Conservation (phyloP, 2,888 invertebrate species). For the Pterostichus niger region DNA sequence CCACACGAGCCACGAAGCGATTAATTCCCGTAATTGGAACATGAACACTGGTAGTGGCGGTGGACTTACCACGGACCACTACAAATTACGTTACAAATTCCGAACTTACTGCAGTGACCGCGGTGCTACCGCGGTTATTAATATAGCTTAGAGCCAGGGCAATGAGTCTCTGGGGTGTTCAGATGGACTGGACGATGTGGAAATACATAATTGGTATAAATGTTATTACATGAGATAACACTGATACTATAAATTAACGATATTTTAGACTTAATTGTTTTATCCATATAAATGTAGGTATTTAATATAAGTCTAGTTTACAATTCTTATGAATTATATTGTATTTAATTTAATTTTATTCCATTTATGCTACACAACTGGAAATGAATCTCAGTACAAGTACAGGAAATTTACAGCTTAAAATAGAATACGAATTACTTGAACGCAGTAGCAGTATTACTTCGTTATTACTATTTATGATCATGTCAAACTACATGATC, state of each 20-base stretch:
- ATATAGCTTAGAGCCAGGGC: slow-evolving; percentile 22
- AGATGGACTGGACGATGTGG: background rate
- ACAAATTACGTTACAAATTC: slow-evolving; percentile 53
- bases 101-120: slow-evolving; percentile 28
- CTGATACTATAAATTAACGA: background rate
- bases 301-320: too few relatives aligned
- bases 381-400: too few relatives aligned
- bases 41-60: slow-evolving; percentile 6
- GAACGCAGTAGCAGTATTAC: too few relatives aligned
- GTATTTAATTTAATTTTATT: too few relatives aligned
- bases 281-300: too few relatives aligned
- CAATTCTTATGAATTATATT: too few relatives aligned
- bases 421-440: too few relatives aligned
- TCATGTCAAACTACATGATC: too few relatives aligned
- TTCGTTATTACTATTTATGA: too few relatives aligned
- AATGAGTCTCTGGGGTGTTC: slow-evolving; percentile 14
- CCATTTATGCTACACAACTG: too few relatives aligned
- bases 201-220: background rate
- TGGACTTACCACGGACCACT: slow-evolving; percentile 2
- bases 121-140: slow-evolving; percentile 42
- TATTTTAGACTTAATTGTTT: background rate
- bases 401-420: too few relatives aligned
- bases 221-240: background rate
- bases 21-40: slow-evolving; percentile 48
- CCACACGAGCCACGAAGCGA: slow-evolving; percentile 1